Evolutionary conservation across 2,113 vertebrate species (phyloP).

Genomic region (Hemicordylus capensis): DNA sequence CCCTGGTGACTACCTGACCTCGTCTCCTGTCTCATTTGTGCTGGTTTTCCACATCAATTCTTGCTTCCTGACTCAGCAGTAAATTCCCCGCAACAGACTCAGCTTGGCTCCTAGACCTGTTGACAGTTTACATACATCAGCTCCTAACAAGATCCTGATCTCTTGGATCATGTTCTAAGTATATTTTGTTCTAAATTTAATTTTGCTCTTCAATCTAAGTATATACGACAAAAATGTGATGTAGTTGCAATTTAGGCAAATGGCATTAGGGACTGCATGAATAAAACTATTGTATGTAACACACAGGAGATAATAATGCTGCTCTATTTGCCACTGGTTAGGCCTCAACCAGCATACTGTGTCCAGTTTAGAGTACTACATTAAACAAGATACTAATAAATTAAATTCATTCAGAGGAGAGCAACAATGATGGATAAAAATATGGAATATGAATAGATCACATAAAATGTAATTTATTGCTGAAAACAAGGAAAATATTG

Average conservation of each 20-base stretch:
- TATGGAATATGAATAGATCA: background rate
- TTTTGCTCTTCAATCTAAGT: background rate
- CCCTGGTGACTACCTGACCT: background rate
- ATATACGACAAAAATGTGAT: background rate
- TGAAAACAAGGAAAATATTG: background rate
- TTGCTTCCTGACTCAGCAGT: background rate
- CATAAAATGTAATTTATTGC: too few species aligned
- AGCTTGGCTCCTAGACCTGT: background rate
- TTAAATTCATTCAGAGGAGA: background rate
- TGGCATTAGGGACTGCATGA: background rate
- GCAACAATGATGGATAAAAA: background rate
- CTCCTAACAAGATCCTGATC: background rate
- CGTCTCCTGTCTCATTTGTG: background rate
- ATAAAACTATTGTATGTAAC: conserved; percentile 1
- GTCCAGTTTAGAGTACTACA: background rate
- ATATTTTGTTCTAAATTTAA: conserved; percentile 21
- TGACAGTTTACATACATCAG: background rate
- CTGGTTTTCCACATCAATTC: conserved; percentile 9
- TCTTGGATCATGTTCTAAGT: conserved; percentile 1
- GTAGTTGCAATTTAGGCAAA: conserved; percentile 1
- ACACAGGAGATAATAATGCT: background rate
- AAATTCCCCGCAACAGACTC: background rate
- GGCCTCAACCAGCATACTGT: background rate
- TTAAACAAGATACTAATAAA: background rate
- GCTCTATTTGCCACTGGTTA: background rate